Percentiles rank a stretch among this genome's conserved stretches.
phyloP scores from a whole-genome alignment of 2,113 vertebrate species.

The Gopherus flavomarginatus region DNA sequence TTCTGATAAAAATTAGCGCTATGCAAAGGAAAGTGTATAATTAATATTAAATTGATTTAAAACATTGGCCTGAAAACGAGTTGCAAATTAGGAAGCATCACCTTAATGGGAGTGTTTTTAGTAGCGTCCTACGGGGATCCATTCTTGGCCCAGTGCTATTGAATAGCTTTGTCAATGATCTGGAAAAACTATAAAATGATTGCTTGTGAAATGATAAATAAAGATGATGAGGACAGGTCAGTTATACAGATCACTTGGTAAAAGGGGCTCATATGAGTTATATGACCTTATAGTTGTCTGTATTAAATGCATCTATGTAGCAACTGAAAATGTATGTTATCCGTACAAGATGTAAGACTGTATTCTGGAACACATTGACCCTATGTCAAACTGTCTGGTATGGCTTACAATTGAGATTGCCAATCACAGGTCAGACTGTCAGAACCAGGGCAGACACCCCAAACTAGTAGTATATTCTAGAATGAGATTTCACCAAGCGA shows the following conservation, averaged over 20 bases:
- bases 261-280: background rate
- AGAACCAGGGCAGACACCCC: background rate
- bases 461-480: background rate
- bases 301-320: background rate
- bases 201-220: background rate
- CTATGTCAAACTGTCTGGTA: background rate
- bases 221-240: background rate
- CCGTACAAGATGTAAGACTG: background rate
- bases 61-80: background rate
- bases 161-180: background rate
- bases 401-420: background rate
- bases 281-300: too few relatives aligned
- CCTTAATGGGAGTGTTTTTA: background rate
- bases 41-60: background rate
- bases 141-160: background rate
- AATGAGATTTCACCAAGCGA: background rate
- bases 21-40: background rate
- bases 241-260: background rate
- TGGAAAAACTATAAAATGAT: background rate
- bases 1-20: background rate
- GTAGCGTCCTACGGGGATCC: background rate
- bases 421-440: background rate
- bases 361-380: background rate
- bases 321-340: background rate
- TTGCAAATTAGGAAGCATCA: background rate